phyloP scores from a whole-genome alignment of 1,140 invertebrate species.

The Orussus abietinus region DNA sequence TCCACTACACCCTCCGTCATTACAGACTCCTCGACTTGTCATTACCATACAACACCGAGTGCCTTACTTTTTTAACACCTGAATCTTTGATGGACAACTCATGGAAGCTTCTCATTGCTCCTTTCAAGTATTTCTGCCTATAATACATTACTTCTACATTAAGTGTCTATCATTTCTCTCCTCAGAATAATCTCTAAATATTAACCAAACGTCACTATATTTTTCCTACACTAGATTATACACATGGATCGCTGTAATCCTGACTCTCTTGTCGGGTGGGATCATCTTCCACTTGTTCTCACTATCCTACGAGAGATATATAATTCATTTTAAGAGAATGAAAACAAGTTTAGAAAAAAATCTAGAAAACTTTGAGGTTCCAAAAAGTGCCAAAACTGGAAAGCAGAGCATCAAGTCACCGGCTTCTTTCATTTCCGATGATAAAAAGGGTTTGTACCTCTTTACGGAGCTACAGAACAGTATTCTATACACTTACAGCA shows the following conservation, averaged over 20 bases:
- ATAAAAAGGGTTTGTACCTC: conserved; percentile 60
- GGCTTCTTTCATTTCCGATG: no score
- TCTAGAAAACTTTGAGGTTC: no score
- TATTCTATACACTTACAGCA: conserved; percentile 73
- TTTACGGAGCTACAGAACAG: conserved; percentile 70
- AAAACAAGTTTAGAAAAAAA: background rate
- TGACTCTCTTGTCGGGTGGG: conserved; percentile 58
- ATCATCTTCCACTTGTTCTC: conserved; percentile 58
- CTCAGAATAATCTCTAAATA: conserved; percentile 3
- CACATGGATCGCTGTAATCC: conserved; percentile 62
- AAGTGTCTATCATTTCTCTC: no score
- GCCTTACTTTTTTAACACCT: conserved; percentile 77
- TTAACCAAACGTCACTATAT: conserved; percentile 20
- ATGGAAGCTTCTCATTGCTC: conserved; percentile 76
- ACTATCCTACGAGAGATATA: conserved; percentile 40
- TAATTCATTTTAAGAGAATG: no score
- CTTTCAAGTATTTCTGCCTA: conserved; percentile 61
- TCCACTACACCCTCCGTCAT: conserved; percentile 69
- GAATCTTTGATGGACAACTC: conserved; percentile 74
- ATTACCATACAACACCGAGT: conserved; percentile 75
- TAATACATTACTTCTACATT: no score
- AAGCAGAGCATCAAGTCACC: no score
- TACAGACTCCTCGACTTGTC: conserved; percentile 68
- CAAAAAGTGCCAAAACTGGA: no score
- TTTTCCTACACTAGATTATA: conserved; percentile 58